Evolutionary conservation across 2,888 invertebrate genomes (phyloP).

Genomic region (Tinea trinotella): DNA sequence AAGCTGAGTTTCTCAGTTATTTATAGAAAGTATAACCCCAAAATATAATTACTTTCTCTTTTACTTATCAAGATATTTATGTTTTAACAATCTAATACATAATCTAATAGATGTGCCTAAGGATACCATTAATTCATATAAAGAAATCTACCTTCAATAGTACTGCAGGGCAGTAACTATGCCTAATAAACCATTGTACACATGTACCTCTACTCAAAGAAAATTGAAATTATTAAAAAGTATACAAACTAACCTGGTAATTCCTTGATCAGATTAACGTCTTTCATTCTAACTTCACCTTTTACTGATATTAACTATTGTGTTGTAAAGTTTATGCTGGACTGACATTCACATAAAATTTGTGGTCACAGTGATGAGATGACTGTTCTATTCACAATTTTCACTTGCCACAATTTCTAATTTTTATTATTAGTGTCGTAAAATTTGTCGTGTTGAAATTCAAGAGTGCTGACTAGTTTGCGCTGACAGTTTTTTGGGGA

Average conservation of each 20-base stretch:
- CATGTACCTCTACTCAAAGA: no score
- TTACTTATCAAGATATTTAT: not conserved
- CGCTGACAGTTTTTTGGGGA: not conserved
- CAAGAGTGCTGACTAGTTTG: slow-evolving; percentile 1
- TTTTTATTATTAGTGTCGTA: not conserved
- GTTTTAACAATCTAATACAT: not conserved
- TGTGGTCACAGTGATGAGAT: not conserved
- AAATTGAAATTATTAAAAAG: slow-evolving; percentile 17
- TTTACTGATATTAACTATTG: not conserved
- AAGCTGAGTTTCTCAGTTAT: no score
- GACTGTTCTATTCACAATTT: not conserved
- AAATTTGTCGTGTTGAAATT: not conserved
- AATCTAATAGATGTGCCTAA: not conserved
- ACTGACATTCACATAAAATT: slow-evolving; percentile 7
- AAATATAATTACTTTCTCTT: not conserved
- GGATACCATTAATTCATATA: no score
- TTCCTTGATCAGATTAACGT: slow-evolving; percentile 58
- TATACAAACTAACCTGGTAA: slow-evolving; percentile 42
- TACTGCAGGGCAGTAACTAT: no score
- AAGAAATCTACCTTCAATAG: no score
- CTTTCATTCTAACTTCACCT: slow-evolving; percentile 53
- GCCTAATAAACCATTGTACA: no score
- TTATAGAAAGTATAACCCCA: not conserved
- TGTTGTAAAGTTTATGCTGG: not conserved
- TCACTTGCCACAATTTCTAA: not conserved